Conservation (phyloP, 2,888 invertebrate genomes). For the Hetaerina titia region DNA sequence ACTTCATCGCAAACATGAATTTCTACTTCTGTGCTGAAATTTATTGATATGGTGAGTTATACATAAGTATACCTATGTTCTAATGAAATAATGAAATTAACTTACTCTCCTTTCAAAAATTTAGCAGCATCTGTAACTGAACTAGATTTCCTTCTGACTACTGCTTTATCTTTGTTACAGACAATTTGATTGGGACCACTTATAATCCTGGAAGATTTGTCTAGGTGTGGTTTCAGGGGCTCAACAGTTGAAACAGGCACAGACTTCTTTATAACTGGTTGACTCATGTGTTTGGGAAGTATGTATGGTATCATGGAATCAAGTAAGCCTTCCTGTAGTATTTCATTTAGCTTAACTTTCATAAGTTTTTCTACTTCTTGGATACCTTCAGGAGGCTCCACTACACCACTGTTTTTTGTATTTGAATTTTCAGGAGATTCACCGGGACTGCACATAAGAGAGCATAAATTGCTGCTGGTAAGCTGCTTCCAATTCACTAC, state of each 20-base stretch:
- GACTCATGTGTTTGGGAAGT: slow-evolving; percentile 78
- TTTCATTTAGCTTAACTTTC: slow-evolving; percentile 79
- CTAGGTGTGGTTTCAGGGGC: slow-evolving; percentile 13
- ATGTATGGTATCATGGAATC: slow-evolving; percentile 91
- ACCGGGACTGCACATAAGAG: not conserved
- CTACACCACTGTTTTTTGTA: too few relatives aligned
- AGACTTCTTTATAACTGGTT: slow-evolving; percentile 53
- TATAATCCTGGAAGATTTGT: slow-evolving; percentile 55
- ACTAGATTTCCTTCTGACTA: slow-evolving; percentile 68
- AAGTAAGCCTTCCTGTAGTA: slow-evolving; percentile 89
- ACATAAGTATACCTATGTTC: slow-evolving; percentile 68
- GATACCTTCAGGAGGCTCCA: not conserved
- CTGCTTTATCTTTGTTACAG: slow-evolving; percentile 65
- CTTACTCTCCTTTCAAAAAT: slow-evolving; percentile 52
- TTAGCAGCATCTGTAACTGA: slow-evolving; percentile 9
- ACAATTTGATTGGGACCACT: slow-evolving; percentile 29
- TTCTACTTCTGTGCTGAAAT: slow-evolving; percentile 87
- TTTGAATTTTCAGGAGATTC: not conserved
- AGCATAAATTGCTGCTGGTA: slow-evolving; percentile 10
- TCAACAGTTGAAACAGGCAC: not conserved
- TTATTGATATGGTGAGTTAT: slow-evolving; percentile 71
- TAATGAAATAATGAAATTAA: slow-evolving; percentile 57
- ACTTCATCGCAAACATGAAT: slow-evolving; percentile 98
- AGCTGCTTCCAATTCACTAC: slow-evolving; percentile 79
- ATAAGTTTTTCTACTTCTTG: slow-evolving; percentile 70